A percentile compares a stretch with the other conserved stretches of the same genome.
These are phyloP conservation scores for Nothocercus nigrocapillus DNA, from an alignment of 2,113 vertebrate species.

Conservation along the genomic window DNA sequence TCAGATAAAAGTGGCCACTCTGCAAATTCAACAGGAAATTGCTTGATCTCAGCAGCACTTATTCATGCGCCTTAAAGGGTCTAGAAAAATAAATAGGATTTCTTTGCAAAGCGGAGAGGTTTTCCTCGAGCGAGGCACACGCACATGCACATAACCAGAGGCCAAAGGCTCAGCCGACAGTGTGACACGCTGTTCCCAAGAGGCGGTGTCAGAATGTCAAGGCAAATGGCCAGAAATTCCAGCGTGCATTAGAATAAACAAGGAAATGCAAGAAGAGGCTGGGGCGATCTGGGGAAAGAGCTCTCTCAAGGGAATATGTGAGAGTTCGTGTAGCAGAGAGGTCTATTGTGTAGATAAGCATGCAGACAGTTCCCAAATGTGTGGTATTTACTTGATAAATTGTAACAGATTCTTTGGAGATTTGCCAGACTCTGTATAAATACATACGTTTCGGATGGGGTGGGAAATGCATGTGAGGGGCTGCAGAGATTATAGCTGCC, in stretches of 20 bases:
- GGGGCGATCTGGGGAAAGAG: not conserved
- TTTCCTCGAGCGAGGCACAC: not conserved
- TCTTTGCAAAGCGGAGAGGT: not conserved
- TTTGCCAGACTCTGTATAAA: not conserved
- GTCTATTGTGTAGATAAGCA: not conserved
- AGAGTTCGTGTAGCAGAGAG: not conserved
- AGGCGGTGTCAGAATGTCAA: not conserved
- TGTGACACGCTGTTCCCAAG: not conserved
- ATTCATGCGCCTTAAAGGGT: not conserved
- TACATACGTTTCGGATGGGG: fast-evolving
- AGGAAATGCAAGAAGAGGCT: not conserved
- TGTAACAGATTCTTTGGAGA: not conserved
- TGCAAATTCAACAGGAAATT: not conserved
- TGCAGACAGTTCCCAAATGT: not conserved
- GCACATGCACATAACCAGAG: not conserved
- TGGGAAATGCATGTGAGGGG: fast-evolving
- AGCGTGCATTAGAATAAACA: not conserved
- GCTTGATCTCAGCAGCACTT: not conserved
- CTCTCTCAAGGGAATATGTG: not conserved
- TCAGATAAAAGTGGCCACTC: not conserved
- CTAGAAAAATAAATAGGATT: not conserved
- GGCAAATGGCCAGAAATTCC: fast-evolving
- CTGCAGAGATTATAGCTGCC: not conserved
- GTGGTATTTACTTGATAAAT: not conserved
- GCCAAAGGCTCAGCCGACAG: not conserved